Evolutionary conservation across 2,888 invertebrate genomes (phyloP).

Genomic region (Platycnemis pennipes): DNA sequence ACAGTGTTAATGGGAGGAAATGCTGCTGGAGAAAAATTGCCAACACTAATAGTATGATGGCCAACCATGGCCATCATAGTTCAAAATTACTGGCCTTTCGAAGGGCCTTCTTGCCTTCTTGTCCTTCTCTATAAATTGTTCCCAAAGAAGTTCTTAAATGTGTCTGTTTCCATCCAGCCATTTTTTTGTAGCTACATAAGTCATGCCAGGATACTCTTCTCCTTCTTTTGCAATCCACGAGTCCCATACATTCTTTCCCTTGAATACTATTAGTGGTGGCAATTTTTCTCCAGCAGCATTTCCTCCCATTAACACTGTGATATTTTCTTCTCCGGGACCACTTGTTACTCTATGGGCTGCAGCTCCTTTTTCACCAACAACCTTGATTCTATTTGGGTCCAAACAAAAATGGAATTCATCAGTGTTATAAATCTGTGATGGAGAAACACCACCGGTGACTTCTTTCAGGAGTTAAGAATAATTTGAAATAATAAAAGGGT

Average conservation of each 20-base stretch:
- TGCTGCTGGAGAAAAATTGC: conserved; percentile 74
- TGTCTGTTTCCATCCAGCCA: conserved; percentile 75
- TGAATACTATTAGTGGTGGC: conserved; percentile 76
- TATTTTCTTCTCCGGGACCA: conserved; percentile 75
- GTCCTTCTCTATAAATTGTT: neutral
- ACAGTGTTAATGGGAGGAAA: conserved; percentile 73
- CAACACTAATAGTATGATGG: conserved; percentile 76
- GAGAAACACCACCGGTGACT: neutral
- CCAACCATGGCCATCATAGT: no score
- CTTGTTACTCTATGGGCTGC: conserved; percentile 72
- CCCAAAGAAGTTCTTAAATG: neutral
- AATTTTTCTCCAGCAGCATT: conserved; percentile 75
- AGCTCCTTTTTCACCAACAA: conserved; percentile 70
- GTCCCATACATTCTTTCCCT: conserved; percentile 76
- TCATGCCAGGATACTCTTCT: conserved; percentile 15
- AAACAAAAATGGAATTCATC: neutral
- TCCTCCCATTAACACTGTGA: conserved; percentile 72
- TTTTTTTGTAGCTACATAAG: conserved; percentile 74
- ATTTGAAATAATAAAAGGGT: conserved; percentile 75
- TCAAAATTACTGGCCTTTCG: no score
- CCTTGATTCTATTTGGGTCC: conserved; percentile 72
- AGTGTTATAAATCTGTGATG: neutral
- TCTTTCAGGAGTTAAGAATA: conserved; percentile 73
- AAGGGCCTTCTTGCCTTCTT: no score
- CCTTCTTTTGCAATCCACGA: conserved; percentile 75